Percentiles rank a stretch among this genome's conserved stretches.
Conservation (phyloP, 2,888 invertebrate genomes). For the Poecilus cupreus region DNA sequence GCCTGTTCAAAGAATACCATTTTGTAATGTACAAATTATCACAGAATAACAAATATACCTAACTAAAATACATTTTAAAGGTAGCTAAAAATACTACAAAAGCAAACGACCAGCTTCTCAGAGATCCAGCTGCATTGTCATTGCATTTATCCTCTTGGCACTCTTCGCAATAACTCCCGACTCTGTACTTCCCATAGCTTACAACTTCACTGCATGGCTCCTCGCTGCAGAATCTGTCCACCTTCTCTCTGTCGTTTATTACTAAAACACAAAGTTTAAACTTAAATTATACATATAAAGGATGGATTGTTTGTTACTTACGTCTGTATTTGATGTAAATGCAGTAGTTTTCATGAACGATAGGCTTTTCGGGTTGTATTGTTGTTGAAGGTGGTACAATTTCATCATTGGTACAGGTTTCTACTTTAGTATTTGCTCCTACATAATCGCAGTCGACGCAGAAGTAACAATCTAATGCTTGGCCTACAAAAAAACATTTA, state of each 20-base stretch:
- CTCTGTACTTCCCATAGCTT: not conserved
- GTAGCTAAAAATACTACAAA: not conserved
- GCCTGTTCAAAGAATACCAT: too few species aligned
- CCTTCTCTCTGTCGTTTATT: conserved; percentile 10
- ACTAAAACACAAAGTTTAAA: too few species aligned
- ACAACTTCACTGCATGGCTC: not conserved
- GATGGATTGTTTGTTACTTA: not conserved
- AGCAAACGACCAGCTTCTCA: not conserved
- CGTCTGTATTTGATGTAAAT: conserved; percentile 3
- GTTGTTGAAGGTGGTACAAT: not conserved
- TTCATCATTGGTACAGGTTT: not conserved
- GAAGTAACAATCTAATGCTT: not conserved
- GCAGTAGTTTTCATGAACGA: not conserved
- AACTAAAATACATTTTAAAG: not conserved
- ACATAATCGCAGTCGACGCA: not conserved
- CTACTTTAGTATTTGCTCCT: not conserved
- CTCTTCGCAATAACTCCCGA: not conserved
- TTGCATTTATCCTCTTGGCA: not conserved
- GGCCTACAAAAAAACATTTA: not conserved
- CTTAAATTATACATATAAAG: not conserved
- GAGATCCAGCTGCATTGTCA: not conserved
- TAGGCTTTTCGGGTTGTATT: not conserved
- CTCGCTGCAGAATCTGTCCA: conserved; percentile 11
- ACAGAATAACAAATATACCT: not conserved
- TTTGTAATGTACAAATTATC: too few species aligned